Evolutionary conservation across 2,113 vertebrate genomes (phyloP).

Genomic region (Bathybates hornii): DNA sequence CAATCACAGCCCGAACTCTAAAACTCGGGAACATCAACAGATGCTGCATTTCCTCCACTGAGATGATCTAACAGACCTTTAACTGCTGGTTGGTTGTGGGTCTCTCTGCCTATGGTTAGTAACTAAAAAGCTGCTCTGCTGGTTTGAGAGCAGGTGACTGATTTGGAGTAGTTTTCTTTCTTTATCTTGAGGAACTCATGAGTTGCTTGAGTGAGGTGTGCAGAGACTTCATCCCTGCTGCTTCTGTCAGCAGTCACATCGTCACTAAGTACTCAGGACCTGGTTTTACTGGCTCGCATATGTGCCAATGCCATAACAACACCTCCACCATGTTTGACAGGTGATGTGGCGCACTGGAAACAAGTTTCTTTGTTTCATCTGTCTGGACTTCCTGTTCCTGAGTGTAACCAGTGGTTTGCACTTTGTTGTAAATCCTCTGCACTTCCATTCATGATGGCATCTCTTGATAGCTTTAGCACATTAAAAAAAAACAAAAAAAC

Average conservation of each 20-base stretch:
- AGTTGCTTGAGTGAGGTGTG: not conserved
- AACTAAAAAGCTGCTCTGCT: not conserved
- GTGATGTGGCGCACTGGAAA: not conserved
- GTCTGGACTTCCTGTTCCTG: not conserved
- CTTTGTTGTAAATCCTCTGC: not conserved
- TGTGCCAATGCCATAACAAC: not conserved
- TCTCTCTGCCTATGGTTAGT: not conserved
- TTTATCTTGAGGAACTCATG: not conserved
- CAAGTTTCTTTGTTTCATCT: not conserved
- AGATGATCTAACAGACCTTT: not conserved
- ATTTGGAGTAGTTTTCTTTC: not conserved
- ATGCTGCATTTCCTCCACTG: not conserved
- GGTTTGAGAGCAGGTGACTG: not conserved
- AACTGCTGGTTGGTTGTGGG: not conserved
- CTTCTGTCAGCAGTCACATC: not conserved
- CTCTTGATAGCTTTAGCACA: not conserved
- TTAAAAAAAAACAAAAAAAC: fast-evolving
- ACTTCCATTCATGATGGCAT: not conserved
- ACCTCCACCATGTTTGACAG: not conserved
- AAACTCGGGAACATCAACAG: not conserved
- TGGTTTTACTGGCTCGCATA: not conserved
- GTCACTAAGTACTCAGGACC: not conserved
- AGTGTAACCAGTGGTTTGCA: not conserved
- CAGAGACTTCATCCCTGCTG: not conserved
- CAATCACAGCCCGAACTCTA: not conserved